Base-by-base conservation (phyloP, 2,888 invertebrate species). In the Drosophila affinis region DNA sequence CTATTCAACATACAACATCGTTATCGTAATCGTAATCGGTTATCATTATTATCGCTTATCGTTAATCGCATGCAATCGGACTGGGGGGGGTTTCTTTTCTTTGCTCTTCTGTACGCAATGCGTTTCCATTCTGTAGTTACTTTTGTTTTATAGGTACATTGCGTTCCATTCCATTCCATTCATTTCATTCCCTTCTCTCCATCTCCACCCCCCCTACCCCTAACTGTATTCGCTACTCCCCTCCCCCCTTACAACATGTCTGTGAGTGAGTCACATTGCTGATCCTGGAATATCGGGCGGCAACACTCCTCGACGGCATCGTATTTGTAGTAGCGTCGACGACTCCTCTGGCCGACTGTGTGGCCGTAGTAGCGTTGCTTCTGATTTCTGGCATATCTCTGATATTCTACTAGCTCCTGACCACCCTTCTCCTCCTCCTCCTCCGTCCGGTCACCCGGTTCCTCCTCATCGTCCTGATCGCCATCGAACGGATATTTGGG, bases 281-380 rank as follows among this genome's bases (percentile, higher is more conserved):
- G 86, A 72, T 91, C 85, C 77, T 88, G 85, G 60, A 87, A 90
- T 77, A 91, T 89, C 78, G 91, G 91, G 74, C 90, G 91, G 77
- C 90, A 87, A 60, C 89, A 91, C 75, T 91, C 91, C 67, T 91
- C 91, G 73, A 89, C 77, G 59, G 85, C 84, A 72, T 91, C 88
- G 59, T 88, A 84, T 61, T 89, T 88, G 70, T 89, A 86, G 54
- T 88, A 82, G 51, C 83, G 89, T 39, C 78, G 72, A 61, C 71
- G 63, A 39, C 62, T 62, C 54, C 79, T 79, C 45, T 73, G 70
- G 5, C 39, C 39, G 39, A 39, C 39, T 14, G 39, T 39, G 39
- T 39, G 39, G 6, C 39, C 39, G 39, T 73, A 78, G 34, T 57
- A 57, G 17, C 24, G 49, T 60, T 63, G 46, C 18, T 54, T 29